phyloP scores from a whole-genome alignment of 2,888 invertebrate species.

The Troglohyphantes excavatus region DNA sequence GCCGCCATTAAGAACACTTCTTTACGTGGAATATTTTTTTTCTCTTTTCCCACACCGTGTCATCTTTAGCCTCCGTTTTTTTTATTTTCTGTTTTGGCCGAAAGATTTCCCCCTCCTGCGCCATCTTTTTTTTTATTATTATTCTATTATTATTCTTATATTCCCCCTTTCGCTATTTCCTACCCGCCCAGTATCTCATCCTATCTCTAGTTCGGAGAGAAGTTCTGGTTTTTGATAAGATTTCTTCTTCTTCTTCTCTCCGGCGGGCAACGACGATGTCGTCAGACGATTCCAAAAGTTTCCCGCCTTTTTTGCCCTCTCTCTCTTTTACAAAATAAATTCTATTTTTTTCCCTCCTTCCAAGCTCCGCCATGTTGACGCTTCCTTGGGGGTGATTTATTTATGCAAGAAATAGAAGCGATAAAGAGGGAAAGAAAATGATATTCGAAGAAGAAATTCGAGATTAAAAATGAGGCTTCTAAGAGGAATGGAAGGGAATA shows the following conservation, averaged over 20 bases:
- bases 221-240: conserved; percentile 74
- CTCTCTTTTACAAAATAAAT: conserved; percentile 26
- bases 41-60: conserved; percentile 11
- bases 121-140: conserved; percentile 9
- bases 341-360: conserved; percentile 12
- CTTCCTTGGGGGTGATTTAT: conserved; percentile 58
- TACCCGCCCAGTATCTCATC: conserved; percentile 45
- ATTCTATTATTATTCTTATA: conserved; percentile 4
- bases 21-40: conserved; percentile 24
- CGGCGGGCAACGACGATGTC: conserved; percentile 39
- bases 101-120: conserved; percentile 48
- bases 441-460: conserved; percentile 50
- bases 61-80: conserved; percentile 47
- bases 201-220: conserved; percentile 59
- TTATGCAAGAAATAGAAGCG: conserved; percentile 62
- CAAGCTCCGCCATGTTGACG: conserved; percentile 28
- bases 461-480: conserved; percentile 54
- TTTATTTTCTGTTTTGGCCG: conserved; percentile 52
- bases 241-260: conserved; percentile 56
- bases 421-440: conserved; percentile 44
- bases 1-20: conserved; percentile 74
- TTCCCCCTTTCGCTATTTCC: background rate
- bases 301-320: background rate
- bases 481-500: background rate
- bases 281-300: conserved; percentile 5